A percentile compares a stretch with the other conserved stretches of the same genome.
phyloP scores from a whole-genome alignment of 2,113 vertebrate genomes.

The Athene cunicularia region DNA sequence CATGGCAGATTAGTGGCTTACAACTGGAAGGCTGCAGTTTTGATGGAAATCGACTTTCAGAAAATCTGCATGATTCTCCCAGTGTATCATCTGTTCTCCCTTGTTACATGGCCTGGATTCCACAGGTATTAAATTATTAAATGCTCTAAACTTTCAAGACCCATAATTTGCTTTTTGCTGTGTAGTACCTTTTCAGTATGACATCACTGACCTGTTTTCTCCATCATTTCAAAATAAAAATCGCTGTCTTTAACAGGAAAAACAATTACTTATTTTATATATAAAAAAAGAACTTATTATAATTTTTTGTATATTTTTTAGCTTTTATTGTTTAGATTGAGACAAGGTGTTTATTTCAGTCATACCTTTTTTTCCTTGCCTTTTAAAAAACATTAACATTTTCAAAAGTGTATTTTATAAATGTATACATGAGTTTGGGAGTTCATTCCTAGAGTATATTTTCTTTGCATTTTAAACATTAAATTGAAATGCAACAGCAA shows the following conservation, averaged over 20 bases:
- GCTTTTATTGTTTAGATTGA: not conserved
- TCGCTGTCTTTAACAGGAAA: not conserved
- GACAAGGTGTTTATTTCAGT: not conserved
- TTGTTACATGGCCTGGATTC: conserved; percentile 95
- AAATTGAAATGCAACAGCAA: not conserved
- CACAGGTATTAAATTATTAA: conserved; percentile 82
- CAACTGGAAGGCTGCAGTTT: conserved; percentile 94
- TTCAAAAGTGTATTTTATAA: not conserved
- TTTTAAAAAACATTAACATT: not conserved
- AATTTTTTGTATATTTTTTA: not conserved
- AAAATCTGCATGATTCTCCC: conserved; percentile 93
- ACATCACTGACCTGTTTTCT: conserved; percentile 33
- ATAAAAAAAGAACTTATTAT: not conserved
- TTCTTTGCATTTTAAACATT: not conserved
- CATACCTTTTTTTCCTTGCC: not conserved
- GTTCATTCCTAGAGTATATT: not conserved
- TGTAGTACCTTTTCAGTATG: conserved; percentile 16
- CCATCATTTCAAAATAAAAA: not conserved
- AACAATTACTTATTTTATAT: not conserved
- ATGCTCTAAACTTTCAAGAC: conserved; percentile 28
- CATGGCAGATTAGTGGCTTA: conserved; percentile 86
- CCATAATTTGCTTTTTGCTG: conserved; percentile 23
- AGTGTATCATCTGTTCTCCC: conserved; percentile 89
- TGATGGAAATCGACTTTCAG: conserved; percentile 88
- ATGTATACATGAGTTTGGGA: not conserved